Percentiles rank a stretch among this genome's conserved stretches.
Conservation (phyloP, 2,888 invertebrate genomes). For the Cataglyphis livida region DNA sequence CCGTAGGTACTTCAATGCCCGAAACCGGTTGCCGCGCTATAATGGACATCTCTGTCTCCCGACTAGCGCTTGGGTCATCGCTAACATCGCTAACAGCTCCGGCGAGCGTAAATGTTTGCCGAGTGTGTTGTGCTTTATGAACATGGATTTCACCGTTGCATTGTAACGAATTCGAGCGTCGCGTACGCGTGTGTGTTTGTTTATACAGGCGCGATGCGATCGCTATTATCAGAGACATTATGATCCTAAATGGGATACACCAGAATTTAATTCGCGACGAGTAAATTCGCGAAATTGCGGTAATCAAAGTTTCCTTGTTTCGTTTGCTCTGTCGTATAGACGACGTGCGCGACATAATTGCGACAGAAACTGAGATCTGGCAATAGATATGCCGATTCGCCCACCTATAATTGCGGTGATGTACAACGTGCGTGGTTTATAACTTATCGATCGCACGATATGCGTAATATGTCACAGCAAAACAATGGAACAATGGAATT, state of each 20-base stretch:
- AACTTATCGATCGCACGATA: conserved; percentile 18
- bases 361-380: conserved; percentile 26
- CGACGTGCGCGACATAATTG: background rate
- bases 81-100: conserved; percentile 27
- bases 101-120: conserved; percentile 60
- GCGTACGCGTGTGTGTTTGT: background rate
- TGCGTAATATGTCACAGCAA: conserved; percentile 6
- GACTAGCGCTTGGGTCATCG: background rate
- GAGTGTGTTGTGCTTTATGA: conserved; percentile 63
- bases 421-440: conserved; percentile 18
- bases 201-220: background rate
- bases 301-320: conserved; percentile 49
- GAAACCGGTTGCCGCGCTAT: conserved; percentile 51
- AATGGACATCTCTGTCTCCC: conserved; percentile 50
- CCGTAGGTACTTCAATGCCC: conserved; percentile 48
- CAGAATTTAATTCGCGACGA: conserved; percentile 40
- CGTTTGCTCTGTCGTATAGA: background rate
- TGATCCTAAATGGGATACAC: background rate
- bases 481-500: conserved; percentile 23
- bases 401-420: conserved; percentile 4
- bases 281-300: conserved; percentile 25
- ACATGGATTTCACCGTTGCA: conserved; percentile 42
- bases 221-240: conserved; percentile 42
- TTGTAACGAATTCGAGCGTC: conserved; percentile 34
- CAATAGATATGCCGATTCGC: conserved; percentile 15